phyloP scores from a whole-genome alignment of 2,113 vertebrate species.

The Pristiophorus japonicus region DNA sequence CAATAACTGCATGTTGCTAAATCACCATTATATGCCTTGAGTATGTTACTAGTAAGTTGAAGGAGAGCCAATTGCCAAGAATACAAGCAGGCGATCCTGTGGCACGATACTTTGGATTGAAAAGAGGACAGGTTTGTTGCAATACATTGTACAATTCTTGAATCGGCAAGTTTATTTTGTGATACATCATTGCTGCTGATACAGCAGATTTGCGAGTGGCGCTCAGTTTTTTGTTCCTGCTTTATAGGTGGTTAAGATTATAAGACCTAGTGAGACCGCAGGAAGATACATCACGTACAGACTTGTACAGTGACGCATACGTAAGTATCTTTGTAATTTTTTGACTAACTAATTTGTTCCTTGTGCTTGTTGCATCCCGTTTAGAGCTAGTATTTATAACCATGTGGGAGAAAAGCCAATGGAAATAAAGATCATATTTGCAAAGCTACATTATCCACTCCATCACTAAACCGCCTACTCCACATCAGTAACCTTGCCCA shows the following conservation, averaged over 20 bases:
- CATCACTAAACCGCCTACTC: not conserved
- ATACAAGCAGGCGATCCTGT: slow-evolving; percentile 95
- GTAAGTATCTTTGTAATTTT: not conserved
- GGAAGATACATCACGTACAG: slow-evolving; percentile 95
- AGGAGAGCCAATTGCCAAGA: slow-evolving; percentile 89
- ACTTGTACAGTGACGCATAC: slow-evolving; percentile 71
- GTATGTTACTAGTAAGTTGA: slow-evolving; percentile 68
- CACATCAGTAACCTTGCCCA: not conserved
- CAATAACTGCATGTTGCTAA: not conserved
- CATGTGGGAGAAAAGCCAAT: not conserved
- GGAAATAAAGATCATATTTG: not conserved
- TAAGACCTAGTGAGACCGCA: slow-evolving; percentile 88
- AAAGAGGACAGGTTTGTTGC: slow-evolving; percentile 82
- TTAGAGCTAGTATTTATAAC: not conserved
- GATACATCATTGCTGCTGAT: not conserved
- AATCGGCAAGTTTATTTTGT: not conserved
- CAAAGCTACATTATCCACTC: not conserved
- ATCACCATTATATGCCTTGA: slow-evolving; percentile 48
- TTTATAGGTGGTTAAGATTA: slow-evolving; percentile 91
- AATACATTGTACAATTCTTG: not conserved
- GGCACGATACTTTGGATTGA: slow-evolving; percentile 92
- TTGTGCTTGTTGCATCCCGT: not conserved
- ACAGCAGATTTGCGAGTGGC: not conserved
- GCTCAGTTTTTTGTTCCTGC: not conserved
- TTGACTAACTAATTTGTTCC: not conserved